A percentile compares a stretch with the other conserved stretches of the same genome.
Conservation (phyloP, 1,140 invertebrate species). For the Cheumatopsyche charites region DNA sequence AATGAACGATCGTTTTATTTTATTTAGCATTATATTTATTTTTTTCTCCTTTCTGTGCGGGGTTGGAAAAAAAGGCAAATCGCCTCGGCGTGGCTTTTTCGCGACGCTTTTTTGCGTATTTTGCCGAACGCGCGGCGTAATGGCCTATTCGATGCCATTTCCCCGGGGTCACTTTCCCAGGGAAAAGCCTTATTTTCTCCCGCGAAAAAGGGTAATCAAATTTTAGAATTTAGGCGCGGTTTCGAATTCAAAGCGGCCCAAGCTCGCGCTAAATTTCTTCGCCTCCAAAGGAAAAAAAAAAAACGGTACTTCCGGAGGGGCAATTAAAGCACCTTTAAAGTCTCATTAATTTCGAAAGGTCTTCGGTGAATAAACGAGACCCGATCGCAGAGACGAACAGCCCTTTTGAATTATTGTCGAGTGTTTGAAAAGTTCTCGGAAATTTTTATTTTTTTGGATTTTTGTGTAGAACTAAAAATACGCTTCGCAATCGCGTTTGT, state of each 20-base stretch:
- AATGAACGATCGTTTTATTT: neutral
- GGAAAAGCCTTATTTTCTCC: conserved; percentile 10
- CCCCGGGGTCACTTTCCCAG: conserved; percentile 20
- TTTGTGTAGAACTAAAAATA: too few relatives aligned
- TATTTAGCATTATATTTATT: too few relatives aligned
- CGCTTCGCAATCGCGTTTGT: too few relatives aligned
- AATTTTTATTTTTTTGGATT: too few relatives aligned
- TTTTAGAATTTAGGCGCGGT: conserved; percentile 12
- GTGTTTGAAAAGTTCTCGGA: too few relatives aligned
- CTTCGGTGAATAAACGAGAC: conserved; percentile 30
- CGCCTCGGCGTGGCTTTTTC: neutral
- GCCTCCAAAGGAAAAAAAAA: neutral
- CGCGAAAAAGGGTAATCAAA: conserved; percentile 19
- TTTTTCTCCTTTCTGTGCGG: neutral
- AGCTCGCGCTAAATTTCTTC: neutral
- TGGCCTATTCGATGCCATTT: conserved; percentile 22
- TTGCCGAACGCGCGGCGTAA: conserved; percentile 14
- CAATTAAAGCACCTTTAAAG: conserved; percentile 39
- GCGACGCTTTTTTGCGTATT: conserved; percentile 14
- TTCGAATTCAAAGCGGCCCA: neutral
- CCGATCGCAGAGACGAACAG: neutral
- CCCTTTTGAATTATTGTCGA: too few relatives aligned
- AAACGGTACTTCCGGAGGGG: conserved; percentile 7
- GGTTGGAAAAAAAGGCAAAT: neutral
- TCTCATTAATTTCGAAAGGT: conserved; percentile 39